A percentile compares a stretch with the other conserved stretches of the same genome.
phyloP scores from a whole-genome alignment of 2,888 invertebrate species.

The Oligia fasciuncula region DNA sequence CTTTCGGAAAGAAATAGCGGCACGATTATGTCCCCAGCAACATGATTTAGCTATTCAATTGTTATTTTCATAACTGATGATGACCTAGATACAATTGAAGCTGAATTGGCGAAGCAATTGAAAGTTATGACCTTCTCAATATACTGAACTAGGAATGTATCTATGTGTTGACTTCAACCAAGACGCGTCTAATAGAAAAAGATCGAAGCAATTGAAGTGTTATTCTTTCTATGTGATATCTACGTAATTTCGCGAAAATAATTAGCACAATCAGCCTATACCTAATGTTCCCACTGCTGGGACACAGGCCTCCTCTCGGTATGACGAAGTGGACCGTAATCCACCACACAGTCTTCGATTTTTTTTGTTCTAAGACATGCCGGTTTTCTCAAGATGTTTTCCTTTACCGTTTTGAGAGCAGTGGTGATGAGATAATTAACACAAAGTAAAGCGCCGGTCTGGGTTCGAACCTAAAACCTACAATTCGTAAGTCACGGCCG shows the following conservation, averaged over 20 bases:
- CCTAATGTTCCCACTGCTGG: too few species aligned
- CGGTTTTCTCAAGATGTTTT: too few species aligned
- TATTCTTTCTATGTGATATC: not conserved
- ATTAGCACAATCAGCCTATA: too few species aligned
- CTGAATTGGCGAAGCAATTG: conserved; percentile 36
- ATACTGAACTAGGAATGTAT: conserved; percentile 6
- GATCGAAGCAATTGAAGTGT: not conserved
- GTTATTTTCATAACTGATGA: conserved; percentile 29
- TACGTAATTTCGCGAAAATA: not conserved
- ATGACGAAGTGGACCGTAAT: too few species aligned
- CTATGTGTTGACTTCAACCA: not conserved
- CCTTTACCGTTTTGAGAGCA: too few species aligned
- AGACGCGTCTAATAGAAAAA: not conserved
- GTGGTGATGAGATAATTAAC: too few species aligned
- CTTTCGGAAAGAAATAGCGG: not conserved
- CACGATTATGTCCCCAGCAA: not conserved
- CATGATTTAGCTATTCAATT: conserved; percentile 34
- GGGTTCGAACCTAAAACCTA: too few species aligned
- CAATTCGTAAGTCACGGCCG: too few species aligned
- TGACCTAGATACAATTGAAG: conserved; percentile 40
- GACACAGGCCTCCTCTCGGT: too few species aligned
- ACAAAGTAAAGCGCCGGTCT: too few species aligned
- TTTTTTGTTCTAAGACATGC: too few species aligned
- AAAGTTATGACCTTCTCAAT: conserved; percentile 42
- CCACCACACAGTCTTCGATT: too few species aligned